Evolutionary conservation across 2,113 vertebrate species (phyloP).

Genomic region (Cyrtonyx montezumae): DNA sequence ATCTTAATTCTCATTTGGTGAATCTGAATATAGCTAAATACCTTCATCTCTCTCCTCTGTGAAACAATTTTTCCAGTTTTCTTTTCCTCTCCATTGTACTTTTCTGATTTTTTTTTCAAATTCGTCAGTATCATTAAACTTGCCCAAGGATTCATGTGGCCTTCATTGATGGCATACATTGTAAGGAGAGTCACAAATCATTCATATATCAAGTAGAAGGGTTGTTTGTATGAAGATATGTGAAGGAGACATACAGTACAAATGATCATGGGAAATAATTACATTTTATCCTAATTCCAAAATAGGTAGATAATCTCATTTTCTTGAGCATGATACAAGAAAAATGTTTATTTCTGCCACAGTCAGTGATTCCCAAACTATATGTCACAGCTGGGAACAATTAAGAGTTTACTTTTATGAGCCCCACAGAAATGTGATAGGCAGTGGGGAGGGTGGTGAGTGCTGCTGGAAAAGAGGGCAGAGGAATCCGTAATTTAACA

Average conservation of each 20-base stretch:
- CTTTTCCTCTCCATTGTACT: neutral
- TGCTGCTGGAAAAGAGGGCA: neutral
- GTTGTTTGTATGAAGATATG: neutral
- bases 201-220: neutral
- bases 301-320: neutral
- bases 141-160: neutral
- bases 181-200: neutral
- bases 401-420: neutral
- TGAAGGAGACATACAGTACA: neutral
- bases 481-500: neutral
- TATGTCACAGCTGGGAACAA: constrained; percentile 4
- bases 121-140: neutral
- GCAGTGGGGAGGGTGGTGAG: neutral
- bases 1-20: neutral
- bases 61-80: neutral
- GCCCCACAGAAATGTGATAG: neutral
- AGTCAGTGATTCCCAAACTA: neutral
- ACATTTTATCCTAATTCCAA: neutral
- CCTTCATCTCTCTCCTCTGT: neutral
- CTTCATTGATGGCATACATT: neutral
- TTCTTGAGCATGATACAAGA: neutral
- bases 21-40: neutral
- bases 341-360: neutral
- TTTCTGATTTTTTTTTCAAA: neutral
- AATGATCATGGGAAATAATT: neutral